Conservation (phyloP, 1,140 invertebrate genomes). For the Platorchestia sp. region DNA sequence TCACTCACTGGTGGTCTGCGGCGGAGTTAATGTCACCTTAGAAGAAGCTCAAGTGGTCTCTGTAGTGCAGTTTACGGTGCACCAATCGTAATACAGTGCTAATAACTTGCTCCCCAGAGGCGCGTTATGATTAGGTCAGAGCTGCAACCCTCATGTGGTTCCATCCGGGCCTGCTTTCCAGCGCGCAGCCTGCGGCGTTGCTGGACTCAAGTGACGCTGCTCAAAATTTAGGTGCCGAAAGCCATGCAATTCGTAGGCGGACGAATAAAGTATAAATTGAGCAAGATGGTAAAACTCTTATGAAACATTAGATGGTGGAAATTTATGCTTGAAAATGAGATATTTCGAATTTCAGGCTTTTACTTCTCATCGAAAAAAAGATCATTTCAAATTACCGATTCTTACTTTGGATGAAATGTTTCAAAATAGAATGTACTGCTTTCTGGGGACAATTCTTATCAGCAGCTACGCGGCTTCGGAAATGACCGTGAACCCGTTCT, state of each 20-base stretch:
- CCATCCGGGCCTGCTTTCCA: neutral
- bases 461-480: no score
- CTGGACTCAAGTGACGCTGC: no score
- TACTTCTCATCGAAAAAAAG: no score
- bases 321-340: neutral
- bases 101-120: constrained; percentile 49
- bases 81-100: constrained; percentile 54
- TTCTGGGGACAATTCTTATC: no score
- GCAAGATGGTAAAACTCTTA: neutral
- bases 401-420: no score
- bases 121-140: constrained; percentile 50
- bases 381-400: no score
- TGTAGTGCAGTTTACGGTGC: constrained; percentile 26
- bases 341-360: no score
- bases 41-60: constrained; percentile 51
- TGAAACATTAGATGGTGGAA: no score
- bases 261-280: neutral
- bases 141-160: neutral
- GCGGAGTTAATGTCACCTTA: constrained; percentile 50
- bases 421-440: no score
- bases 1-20: constrained; percentile 11
- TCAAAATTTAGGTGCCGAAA: neutral
- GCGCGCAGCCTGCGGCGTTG: no score
- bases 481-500: no score
- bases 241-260: neutral